A percentile compares a stretch with the other conserved stretches of the same genome.
Evolutionary conservation across 2,113 vertebrate genomes (phyloP).

Genomic region (Stegostoma tigrinum): DNA sequence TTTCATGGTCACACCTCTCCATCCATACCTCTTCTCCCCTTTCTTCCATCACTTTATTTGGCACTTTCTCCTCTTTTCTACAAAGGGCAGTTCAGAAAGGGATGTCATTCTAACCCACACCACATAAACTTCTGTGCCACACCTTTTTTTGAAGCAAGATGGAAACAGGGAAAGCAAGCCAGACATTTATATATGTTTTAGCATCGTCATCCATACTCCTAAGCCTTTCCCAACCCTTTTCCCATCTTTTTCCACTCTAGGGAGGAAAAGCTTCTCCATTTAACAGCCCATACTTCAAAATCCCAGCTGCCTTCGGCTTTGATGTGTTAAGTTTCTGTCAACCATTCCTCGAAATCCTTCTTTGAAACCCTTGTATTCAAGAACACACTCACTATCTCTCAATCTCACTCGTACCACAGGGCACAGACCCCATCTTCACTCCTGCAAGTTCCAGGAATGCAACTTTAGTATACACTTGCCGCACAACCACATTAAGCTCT

Average conservation of each 20-base stretch:
- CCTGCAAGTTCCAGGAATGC: too few relatives aligned
- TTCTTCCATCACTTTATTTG: neutral
- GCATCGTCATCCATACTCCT: neutral
- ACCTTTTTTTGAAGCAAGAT: neutral
- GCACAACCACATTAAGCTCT: neutral
- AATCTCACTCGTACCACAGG: neutral
- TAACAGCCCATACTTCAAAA: neutral
- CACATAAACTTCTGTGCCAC: neutral
- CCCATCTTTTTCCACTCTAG: neutral
- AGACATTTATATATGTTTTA: neutral
- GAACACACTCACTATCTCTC: neutral
- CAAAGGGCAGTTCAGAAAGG: neutral
- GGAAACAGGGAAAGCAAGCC: neutral
- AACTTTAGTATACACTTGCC: too few relatives aligned
- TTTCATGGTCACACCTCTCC: neutral
- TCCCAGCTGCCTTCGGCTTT: neutral
- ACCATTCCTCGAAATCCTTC: neutral
- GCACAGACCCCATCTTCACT: too few relatives aligned
- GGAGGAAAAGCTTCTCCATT: neutral
- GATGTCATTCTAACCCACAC: neutral
- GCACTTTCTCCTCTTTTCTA: neutral
- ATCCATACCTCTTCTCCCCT: neutral
- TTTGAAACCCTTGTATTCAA: neutral
- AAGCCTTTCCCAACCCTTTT: neutral
- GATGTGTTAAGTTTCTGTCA: neutral